These are phyloP conservation scores for Caenorhabditis sp. DNA, from an alignment of 2,888 invertebrate species.

Conservation along the genomic window DNA sequence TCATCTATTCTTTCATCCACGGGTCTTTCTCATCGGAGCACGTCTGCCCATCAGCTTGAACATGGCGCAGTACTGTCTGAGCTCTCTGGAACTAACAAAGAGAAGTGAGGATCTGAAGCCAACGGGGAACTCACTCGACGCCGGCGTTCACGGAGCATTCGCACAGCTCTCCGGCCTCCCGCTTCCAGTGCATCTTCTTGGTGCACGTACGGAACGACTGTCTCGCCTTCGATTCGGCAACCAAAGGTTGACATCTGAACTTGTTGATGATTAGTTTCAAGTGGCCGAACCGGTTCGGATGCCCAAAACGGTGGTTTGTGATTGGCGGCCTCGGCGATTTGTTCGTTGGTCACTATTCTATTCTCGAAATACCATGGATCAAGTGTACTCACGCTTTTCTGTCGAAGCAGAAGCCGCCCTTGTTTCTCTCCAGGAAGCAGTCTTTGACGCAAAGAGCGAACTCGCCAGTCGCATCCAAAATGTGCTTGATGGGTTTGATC, in stretches of 20 bases:
- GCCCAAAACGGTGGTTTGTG: slow-evolving; percentile 40
- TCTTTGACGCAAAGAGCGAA: slow-evolving; percentile 75
- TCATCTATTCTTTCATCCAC: too few relatives aligned
- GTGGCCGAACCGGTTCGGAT: slow-evolving; percentile 20
- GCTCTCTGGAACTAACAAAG: slow-evolving; percentile 64
- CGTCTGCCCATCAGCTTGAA: slow-evolving; percentile 69
- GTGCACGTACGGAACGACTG: slow-evolving; percentile 71
- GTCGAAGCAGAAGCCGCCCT: slow-evolving; percentile 75
- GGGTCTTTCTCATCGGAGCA: slow-evolving; percentile 52
- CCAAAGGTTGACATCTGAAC: slow-evolving; percentile 73
- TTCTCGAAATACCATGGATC: slow-evolving; percentile 15
- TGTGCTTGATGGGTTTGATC: slow-evolving; percentile 70
- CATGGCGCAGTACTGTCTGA: slow-evolving; percentile 72
- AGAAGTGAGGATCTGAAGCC: background rate
- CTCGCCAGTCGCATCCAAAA: slow-evolving; percentile 73
- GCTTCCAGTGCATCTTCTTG: slow-evolving; percentile 72
- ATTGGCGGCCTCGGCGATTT: slow-evolving; percentile 37
- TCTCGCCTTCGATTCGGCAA: slow-evolving; percentile 72
- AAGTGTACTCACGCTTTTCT: slow-evolving; percentile 62
- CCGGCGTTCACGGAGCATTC: slow-evolving; percentile 75
- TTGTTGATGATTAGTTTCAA: slow-evolving; percentile 11
- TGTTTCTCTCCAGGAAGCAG: slow-evolving; percentile 75
- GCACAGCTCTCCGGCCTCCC: slow-evolving; percentile 75
- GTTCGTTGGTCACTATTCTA: slow-evolving; percentile 46
- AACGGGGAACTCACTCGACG: slow-evolving; percentile 58